Evolutionary conservation across 2,797 vertebrate species (phyloP), one percentile per base, ranked within the genome.

Genomic region (Gadopsis marmoratus): DNA sequence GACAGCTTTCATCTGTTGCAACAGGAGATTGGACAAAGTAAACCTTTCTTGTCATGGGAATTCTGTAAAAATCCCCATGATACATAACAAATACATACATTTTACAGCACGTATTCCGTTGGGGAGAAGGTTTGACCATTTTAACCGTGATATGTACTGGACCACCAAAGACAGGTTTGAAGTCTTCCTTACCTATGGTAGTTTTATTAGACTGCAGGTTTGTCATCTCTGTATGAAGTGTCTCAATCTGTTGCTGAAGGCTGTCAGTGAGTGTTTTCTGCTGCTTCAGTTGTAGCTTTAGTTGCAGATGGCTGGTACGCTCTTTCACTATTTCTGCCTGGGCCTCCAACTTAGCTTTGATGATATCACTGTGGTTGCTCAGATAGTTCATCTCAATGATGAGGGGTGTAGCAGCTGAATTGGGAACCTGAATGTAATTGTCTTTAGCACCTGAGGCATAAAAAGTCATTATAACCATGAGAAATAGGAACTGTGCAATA

Each of bases 1-100:
- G 85, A 83, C 94, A 95, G 67, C 59, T 93, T 54, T 41, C 61
- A 74, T 91, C 88, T 93, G 92, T 89, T 50, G 7, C 41, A 83
- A 69, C 31, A 60, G 65, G 3, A 86, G 29, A 75, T 26, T 45
- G 23, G 17, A 53, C 62, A 67, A 9, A 53, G 14, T 31, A 12
- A 51, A 41, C 9, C 48, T 33, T 17, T 59, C 1, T 43, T n/a
- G 4, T 62, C 11, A 68, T 10, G 21, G 4, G 47, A 3, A 5
- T 59, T 66, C 43, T 35, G 11, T 21, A 11, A 35, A 51, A 45
- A 39, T 3, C 41, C 4, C 6, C 11, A 17, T 17, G 7, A 68
- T 8, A 21, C n/a, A 56, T 4, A 37, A 39, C 16, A 72, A 45
- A 51, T 33, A n/a, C 17, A 33, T 14, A n/a, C 3, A 48, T 6